Percentiles rank a stretch among this genome's conserved stretches.
These are phyloP conservation scores for Mungos mungo DNA, from an alignment of 2,113 vertebrate genomes.

Conservation along the genomic window DNA sequence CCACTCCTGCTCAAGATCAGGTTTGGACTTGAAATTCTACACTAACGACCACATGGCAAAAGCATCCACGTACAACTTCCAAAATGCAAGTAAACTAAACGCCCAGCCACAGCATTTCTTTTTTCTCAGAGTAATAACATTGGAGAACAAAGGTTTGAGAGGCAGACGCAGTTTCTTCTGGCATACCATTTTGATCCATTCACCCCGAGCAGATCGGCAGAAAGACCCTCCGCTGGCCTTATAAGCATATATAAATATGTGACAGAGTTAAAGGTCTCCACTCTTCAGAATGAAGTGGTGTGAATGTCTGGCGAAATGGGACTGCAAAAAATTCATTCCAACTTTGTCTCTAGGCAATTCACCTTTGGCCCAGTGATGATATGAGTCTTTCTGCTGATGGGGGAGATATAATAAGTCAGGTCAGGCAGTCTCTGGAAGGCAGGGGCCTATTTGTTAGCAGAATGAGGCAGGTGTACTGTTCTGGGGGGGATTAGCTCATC, in stretches of 20 bases:
- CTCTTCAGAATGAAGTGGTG: constrained; percentile 93
- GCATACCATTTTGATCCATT: constrained; percentile 62
- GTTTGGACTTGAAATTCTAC: not conserved
- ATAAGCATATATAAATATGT: constrained; percentile 93
- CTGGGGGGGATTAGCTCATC: constrained; percentile 82
- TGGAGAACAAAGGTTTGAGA: constrained; percentile 60
- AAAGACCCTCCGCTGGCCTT: constrained; percentile 79
- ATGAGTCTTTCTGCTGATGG: constrained; percentile 92
- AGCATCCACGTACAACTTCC: not conserved
- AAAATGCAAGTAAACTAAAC: not conserved
- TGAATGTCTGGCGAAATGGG: constrained; percentile 94
- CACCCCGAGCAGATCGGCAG: not conserved
- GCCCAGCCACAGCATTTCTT: not conserved
- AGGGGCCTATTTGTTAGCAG: constrained; percentile 85
- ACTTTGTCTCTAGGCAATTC: constrained; percentile 95
- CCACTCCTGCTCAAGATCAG: not conserved
- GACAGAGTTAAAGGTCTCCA: constrained; percentile 92
- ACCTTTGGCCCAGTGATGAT: constrained; percentile 96
- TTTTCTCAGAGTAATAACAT: not conserved
- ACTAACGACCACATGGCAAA: not conserved
- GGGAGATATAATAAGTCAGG: constrained; percentile 89
- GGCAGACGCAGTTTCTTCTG: constrained; percentile 37
- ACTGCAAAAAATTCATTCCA: constrained; percentile 97
- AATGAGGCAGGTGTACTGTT: constrained; percentile 83
- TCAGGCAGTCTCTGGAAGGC: constrained; percentile 83